phyloP scores from a whole-genome alignment of 2,888 invertebrate species.

The Caenorhabditis macrosperma region DNA sequence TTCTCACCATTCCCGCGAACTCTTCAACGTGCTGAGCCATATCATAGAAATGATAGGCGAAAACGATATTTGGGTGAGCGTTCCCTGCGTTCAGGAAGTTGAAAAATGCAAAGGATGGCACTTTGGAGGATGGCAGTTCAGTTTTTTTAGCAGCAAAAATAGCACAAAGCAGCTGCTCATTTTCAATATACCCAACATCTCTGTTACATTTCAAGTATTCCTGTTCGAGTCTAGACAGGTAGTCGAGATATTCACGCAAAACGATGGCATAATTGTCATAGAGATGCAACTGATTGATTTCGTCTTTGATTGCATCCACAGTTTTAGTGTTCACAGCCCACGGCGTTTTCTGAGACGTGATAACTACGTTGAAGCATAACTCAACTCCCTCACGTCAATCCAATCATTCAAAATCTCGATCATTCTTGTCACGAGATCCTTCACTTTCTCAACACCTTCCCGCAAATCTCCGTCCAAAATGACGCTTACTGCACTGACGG shows the following conservation, averaged over 20 bases:
- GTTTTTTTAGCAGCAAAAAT: background rate
- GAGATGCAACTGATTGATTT: background rate
- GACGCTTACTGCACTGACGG: background rate
- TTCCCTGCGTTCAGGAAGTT: background rate
- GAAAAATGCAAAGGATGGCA: background rate
- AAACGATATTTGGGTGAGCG: background rate
- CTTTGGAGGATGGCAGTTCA: background rate
- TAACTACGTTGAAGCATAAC: too few species aligned
- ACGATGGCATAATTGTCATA: constrained; percentile 3
- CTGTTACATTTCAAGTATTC: background rate
- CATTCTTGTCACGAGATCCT: background rate
- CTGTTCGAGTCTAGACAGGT: background rate
- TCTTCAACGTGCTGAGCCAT: background rate
- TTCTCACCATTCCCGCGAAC: background rate
- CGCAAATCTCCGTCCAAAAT: constrained; percentile 4
- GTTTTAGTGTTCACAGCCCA: constrained; percentile 9
- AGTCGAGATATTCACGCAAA: background rate
- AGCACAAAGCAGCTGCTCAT: background rate
- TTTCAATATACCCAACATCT: background rate
- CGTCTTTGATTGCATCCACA: background rate
- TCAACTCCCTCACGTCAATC: constrained; percentile 26
- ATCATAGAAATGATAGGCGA: background rate
- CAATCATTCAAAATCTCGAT: background rate
- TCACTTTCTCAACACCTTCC: background rate
- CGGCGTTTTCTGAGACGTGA: background rate